Evolutionary conservation across 2,113 vertebrate species (phyloP).

Genomic region (Mesocricetus auratus): DNA sequence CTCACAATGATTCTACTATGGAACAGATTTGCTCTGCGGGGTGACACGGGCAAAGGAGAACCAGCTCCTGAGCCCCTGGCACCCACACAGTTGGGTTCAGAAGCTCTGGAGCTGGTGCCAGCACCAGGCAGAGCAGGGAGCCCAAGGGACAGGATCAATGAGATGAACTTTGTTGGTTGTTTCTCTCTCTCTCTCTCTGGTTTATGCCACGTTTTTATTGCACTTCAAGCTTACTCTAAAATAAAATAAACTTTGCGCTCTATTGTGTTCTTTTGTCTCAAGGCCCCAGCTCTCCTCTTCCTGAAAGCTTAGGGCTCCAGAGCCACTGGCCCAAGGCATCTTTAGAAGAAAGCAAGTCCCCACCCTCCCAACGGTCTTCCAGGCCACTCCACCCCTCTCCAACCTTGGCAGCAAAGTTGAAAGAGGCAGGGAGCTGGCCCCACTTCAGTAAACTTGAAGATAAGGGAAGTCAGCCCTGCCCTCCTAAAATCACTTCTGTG

Average conservation of each 20-base stretch:
- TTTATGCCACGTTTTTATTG: not conserved
- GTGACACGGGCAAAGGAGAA: too few relatives aligned
- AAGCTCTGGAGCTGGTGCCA: not conserved
- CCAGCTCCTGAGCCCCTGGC: not conserved
- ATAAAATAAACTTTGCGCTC: not conserved
- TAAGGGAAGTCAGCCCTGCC: conserved; percentile 60
- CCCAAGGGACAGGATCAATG: not conserved
- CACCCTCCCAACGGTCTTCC: conserved; percentile 61
- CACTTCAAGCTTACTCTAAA: not conserved
- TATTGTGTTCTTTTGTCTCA: not conserved
- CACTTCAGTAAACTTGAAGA: conserved; percentile 67
- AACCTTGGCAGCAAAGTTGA: conserved; percentile 58
- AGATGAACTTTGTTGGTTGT: not conserved
- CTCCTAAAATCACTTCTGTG: conserved; percentile 67
- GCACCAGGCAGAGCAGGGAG: too few relatives aligned
- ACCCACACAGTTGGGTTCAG: not conserved
- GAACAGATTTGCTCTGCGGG: not conserved
- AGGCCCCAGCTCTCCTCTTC: conserved; percentile 18
- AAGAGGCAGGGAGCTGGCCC: conserved; percentile 68
- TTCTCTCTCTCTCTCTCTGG: not conserved
- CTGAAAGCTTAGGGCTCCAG: conserved; percentile 49
- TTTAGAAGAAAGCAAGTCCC: conserved; percentile 68
- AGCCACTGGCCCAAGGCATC: conserved; percentile 39
- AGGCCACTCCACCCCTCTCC: conserved; percentile 72
- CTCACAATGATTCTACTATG: not conserved